Evolutionary conservation across 2,797 vertebrate genomes (phyloP), one percentile per base, ranked within the genome.

Genomic region (Cirrhinus mrigala): DNA sequence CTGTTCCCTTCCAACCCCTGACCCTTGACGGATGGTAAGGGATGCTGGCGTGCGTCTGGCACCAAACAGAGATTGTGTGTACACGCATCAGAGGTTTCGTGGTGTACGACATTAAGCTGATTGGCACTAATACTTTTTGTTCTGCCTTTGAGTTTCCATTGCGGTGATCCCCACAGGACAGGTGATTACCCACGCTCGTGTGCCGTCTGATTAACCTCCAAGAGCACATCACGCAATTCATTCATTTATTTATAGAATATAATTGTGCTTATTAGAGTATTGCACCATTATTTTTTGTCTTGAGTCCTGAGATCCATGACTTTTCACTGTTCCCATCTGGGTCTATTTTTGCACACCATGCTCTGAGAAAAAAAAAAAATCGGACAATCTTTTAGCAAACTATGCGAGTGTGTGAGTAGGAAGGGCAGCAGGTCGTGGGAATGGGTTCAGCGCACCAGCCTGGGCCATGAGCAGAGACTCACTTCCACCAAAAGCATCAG

Each of bases 341-440:
- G 16, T 79, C 62, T 85, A 88, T 81, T 88, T 85, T 87, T 89
- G 80, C 37, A 58, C 46, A 52, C n/a, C 22, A 37, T 52, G 29
- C 78, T 73, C 3, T 44, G n/a, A 58, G 70, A 54, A 74, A 85
- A 88, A 40, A 44, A 44, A 64, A 88, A 78, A 24, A 44, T 37
- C 37, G 7, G 1, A 18, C 33, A 44, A 68, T 80, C 52, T 83
- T 79, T 68, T 62, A 48, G 77, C 20, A 40, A 87, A 80, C 10
- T 76, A 73, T 77, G 70, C 68, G 81, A 80, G 73, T 79, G 82
- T 68, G 79, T 62, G 52, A 64, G 12, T 50, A 93, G 93, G 94
- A 94, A 94, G 94, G 93, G 91, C 93, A 94, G 89, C 86, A 90
- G 95, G 94, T 94, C 94, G 90, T 95, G 95, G 94, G 94, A 95